Evolutionary conservation across 1,140 invertebrate genomes (phyloP).

Genomic region (Polypedilum pembai): DNA sequence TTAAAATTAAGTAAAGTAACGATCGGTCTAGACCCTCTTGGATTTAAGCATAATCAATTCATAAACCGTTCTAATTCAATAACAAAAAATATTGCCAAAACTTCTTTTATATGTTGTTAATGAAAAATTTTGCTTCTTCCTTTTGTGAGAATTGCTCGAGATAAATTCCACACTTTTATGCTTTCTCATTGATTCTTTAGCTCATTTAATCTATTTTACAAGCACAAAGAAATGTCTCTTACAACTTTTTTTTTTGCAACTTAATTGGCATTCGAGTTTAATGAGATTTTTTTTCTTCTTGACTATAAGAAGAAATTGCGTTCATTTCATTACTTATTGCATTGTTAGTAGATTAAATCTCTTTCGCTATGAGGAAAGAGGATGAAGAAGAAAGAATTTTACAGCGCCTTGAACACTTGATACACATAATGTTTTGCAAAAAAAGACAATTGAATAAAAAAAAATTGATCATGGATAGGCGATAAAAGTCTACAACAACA

Average conservation of each 20-base stretch:
- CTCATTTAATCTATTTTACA: neutral
- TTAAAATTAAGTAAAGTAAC: too few relatives aligned
- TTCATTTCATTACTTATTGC: slow-evolving; percentile 13
- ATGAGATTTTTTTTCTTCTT: neutral
- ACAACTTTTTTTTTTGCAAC: slow-evolving; percentile 15
- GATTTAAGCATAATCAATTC: too few relatives aligned
- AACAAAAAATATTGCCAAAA: too few relatives aligned
- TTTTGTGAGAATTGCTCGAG: neutral
- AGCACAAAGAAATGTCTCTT: neutral
- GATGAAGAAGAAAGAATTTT: neutral
- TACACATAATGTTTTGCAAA: neutral
- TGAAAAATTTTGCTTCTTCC: too few relatives aligned
- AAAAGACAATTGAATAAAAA: neutral
- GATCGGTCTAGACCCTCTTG: too few relatives aligned
- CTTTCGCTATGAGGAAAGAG: too few relatives aligned
- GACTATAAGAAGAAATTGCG: neutral
- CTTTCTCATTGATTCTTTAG: slow-evolving; percentile 18
- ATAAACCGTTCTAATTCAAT: too few relatives aligned
- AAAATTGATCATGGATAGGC: neutral
- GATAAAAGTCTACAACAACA: neutral
- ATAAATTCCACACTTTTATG: neutral
- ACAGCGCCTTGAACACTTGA: neutral
- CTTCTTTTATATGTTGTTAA: too few relatives aligned
- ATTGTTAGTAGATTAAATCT: neutral
- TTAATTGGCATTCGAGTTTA: slow-evolving; percentile 5